Evolutionary conservation across 64 coral and sea anemone species (phyloP).

Genomic region (Orbicella faveolata): DNA sequence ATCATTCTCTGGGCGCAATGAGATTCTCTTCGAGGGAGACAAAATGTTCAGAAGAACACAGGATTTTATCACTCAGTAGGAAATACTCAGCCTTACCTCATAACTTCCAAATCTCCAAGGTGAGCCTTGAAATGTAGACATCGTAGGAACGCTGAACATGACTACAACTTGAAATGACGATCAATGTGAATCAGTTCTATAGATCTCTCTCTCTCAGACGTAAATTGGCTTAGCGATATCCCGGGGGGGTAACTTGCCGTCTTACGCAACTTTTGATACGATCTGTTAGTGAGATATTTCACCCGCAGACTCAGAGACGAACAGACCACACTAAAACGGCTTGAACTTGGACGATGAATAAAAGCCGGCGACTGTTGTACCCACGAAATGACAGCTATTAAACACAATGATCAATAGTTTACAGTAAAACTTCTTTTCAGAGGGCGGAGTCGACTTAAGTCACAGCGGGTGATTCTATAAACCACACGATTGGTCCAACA

Average conservation of each 20-base stretch:
- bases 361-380: slow-evolving; percentile 13
- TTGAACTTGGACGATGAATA: slow-evolving; percentile 3
- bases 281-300: background rate
- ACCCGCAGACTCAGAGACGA: background rate
- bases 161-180: background rate
- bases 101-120: background rate
- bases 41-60: background rate
- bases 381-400: slow-evolving; percentile 17
- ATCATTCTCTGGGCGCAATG: no score
- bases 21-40: no score
- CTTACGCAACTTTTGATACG: background rate
- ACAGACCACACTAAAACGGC: background rate
- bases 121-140: background rate
- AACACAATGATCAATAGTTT: slow-evolving; percentile 1
- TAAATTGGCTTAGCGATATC: background rate
- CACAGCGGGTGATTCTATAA: background rate
- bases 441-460: slow-evolving; percentile 32
- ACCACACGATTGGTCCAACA: background rate
- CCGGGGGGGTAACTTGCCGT: background rate
- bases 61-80: background rate
- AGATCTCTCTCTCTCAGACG: background rate
- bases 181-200: background rate
- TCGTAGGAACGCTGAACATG: slow-evolving; percentile 2
- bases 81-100: background rate
- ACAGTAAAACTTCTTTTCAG: background rate